Evolutionary conservation across 2,888 invertebrate species (phyloP).

Genomic region (Choreutis nemorana): DNA sequence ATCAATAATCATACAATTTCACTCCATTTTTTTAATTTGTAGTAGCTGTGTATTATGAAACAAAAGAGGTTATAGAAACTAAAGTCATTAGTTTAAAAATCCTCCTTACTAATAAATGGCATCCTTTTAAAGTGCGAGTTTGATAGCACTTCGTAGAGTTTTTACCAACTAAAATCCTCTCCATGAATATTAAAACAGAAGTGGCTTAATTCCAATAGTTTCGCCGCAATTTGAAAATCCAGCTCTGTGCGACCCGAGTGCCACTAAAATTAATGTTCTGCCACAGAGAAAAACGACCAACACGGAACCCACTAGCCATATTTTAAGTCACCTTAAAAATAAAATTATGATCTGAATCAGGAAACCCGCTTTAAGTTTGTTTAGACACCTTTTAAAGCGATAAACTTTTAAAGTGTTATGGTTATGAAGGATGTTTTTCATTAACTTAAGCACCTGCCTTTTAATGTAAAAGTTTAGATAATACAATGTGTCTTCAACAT

Average conservation of each 20-base stretch:
- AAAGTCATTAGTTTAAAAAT: too few species aligned
- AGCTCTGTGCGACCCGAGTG: slow-evolving; percentile 41
- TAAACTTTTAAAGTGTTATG: too few species aligned
- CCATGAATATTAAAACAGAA: slow-evolving; percentile 26
- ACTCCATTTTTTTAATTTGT: too few species aligned
- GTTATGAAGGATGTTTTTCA: too few species aligned
- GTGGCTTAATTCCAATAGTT: slow-evolving; percentile 38
- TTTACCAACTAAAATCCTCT: slow-evolving; percentile 12
- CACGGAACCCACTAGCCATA: slow-evolving; percentile 26
- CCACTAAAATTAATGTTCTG: slow-evolving; percentile 62
- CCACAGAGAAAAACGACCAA: slow-evolving; percentile 60
- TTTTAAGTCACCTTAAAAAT: slow-evolving; percentile 18
- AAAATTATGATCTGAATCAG: background rate
- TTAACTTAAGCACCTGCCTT: too few species aligned
- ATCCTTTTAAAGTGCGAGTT: too few species aligned
- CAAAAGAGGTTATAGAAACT: too few species aligned
- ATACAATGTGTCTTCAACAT: slow-evolving; percentile 4
- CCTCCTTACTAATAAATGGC: too few species aligned
- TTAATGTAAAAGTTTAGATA: slow-evolving; percentile 3
- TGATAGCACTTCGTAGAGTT: too few species aligned
- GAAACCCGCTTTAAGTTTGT: slow-evolving; percentile 1
- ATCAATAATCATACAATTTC: too few species aligned
- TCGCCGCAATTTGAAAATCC: slow-evolving; percentile 49
- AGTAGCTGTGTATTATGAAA: too few species aligned
- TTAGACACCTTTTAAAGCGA: too few species aligned